These are phyloP conservation scores for Hippoglossus stenolepis DNA, from an alignment of 2,113 vertebrate genomes.

Conservation along the genomic window DNA sequence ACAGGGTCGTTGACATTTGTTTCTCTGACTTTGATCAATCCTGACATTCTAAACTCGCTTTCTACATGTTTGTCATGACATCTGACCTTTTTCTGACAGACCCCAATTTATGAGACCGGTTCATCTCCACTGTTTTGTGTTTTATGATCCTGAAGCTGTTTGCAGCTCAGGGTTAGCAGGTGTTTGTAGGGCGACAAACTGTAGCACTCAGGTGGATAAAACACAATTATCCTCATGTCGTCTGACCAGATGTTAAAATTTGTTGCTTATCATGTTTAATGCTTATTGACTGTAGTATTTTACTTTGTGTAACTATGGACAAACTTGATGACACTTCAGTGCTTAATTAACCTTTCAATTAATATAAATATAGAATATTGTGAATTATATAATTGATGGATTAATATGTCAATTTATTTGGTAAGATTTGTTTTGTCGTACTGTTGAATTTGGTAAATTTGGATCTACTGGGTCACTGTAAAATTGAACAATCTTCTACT, in stretches of 20 bases:
- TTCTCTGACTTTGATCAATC: slow-evolving; percentile 29
- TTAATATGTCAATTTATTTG: too few species aligned
- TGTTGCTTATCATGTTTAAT: neutral
- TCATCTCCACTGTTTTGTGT: neutral
- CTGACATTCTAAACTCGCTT: slow-evolving; percentile 15
- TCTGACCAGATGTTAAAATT: neutral
- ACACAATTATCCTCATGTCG: neutral
- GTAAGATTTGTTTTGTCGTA: neutral
- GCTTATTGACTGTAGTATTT: neutral
- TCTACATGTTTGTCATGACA: slow-evolving; percentile 33
- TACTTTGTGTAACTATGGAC: neutral
- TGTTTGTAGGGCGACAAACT: neutral
- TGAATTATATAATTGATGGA: too few species aligned
- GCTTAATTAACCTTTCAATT: neutral
- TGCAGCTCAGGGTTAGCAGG: neutral
- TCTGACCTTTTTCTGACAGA: slow-evolving; percentile 49
- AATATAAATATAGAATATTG: too few species aligned
- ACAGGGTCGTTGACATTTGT: neutral
- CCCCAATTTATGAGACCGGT: slow-evolving; percentile 2
- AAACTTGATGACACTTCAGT: neutral
- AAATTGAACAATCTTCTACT: neutral
- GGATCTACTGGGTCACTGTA: too few species aligned
- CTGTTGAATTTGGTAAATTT: neutral
- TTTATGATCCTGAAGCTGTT: slow-evolving; percentile 7
- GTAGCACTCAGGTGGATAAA: neutral